Evolutionary conservation across 1,140 invertebrate species (phyloP).

Genomic region (Drosophila lacteicornis): DNA sequence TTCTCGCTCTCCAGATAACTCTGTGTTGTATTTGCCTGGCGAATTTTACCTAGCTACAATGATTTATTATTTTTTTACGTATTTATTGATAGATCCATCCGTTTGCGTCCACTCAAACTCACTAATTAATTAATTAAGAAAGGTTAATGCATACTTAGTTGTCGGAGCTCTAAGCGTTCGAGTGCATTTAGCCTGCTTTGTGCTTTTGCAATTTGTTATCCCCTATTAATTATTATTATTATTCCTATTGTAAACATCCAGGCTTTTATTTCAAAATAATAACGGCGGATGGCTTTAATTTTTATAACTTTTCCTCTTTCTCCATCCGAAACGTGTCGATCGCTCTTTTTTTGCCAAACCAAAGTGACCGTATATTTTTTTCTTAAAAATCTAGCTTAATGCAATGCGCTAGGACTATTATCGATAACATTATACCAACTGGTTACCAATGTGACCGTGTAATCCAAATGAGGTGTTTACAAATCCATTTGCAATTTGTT

Average conservation of each 20-base stretch:
- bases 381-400: no score
- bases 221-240: no score
- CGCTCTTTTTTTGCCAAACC: no score
- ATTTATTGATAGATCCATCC: conserved; percentile 52
- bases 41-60: conserved; percentile 46
- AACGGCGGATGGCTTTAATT: no score
- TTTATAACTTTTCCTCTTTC: no score
- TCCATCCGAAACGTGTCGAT: no score
- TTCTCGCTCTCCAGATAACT: conserved; percentile 31
- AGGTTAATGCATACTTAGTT: conserved; percentile 16
- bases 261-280: no score
- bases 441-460: background rate
- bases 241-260: no score
- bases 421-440: no score
- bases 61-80: conserved; percentile 43
- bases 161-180: conserved; percentile 34
- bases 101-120: conserved; percentile 68
- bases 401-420: background rate
- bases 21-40: conserved; percentile 42
- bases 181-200: conserved; percentile 28
- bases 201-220: background rate
- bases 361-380: background rate
- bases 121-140: conserved; percentile 52
- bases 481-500: conserved; percentile 21
- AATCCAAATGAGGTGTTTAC: no score